Base-by-base conservation (phyloP, 2,888 invertebrate genomes). In the Anaspis maculata region DNA sequence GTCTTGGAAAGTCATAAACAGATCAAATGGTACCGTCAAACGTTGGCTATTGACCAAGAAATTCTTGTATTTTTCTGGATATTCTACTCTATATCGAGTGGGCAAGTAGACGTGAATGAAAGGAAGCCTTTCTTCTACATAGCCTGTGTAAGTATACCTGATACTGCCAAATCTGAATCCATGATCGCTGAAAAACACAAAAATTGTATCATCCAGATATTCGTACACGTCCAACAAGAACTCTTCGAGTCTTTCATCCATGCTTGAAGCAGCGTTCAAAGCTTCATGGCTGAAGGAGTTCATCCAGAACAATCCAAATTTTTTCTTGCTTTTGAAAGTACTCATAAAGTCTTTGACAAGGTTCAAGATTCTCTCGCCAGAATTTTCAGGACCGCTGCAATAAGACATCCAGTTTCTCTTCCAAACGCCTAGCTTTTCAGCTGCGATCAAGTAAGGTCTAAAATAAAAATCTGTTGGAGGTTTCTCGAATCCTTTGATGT, bases 391-490 rank as follows among this genome's bases (percentile, higher is more conserved):
- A 1, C 82, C 81, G 1, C 77, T 56, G 49, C 81, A 81, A 34
- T 67, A 76, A 30, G 61, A 69, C 10, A 23, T 15, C 42, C 69
- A 64, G 2, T 63, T 60, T 4, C 66, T 60, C 39, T 69, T 68
- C 19, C 19, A 19, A 31, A 60, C 69, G 47, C 59, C 69, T 9
- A 19, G 19, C 9, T 22, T 68, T 59, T 83, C 81, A 0, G 78
- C 74, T 4, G 83, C 83, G 3, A 79, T 46, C 38, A 83, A 73
- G 47, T 84, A 79, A 0, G 88, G 82, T 26, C 84, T 68, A 42
- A 84, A 67, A 48, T 90, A 91, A 54, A 85, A 86, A 54, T 90
- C 86, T 0, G 84, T 81, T 0, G 92, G 91, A 1, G 77, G 74
- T 6, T 72, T 62, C 2, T 67, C 64, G 54, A 90, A 91, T 1